A percentile compares a stretch with the other conserved stretches of the same genome.
phyloP scores from a whole-genome alignment of 2,888 invertebrate genomes.

The Cremastinae sp. region DNA sequence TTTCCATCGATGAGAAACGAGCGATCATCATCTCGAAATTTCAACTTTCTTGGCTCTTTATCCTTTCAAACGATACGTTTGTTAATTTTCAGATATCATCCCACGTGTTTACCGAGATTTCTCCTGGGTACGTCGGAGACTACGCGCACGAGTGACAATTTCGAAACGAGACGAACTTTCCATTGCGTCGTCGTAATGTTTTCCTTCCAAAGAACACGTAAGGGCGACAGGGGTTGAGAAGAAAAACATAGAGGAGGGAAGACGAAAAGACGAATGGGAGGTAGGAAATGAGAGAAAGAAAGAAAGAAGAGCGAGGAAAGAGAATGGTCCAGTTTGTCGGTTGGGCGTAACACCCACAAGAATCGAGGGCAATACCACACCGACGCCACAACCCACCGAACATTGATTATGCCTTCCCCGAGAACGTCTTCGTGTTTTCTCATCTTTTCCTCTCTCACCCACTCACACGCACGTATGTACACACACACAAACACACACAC shows the following conservation, averaged over 20 bases:
- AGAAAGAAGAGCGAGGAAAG: background rate
- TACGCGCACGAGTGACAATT: constrained; percentile 35
- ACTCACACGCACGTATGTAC: no score
- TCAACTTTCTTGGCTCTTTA: no score
- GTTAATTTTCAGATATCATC: background rate
- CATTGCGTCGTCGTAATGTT: constrained; percentile 33
- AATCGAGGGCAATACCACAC: constrained; percentile 42
- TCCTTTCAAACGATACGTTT: no score
- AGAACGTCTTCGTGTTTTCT: constrained; percentile 45
- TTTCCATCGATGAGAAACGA: no score
- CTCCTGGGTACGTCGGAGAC: background rate
- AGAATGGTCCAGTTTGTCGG: constrained; percentile 35
- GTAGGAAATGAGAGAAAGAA: constrained; percentile 2
- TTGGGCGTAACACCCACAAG: constrained; percentile 42
- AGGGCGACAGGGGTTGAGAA: no score
- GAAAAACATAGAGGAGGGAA: background rate
- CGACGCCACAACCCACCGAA: constrained; percentile 44
- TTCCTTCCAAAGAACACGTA: background rate
- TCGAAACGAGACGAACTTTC: constrained; percentile 19
- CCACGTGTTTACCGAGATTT: background rate
- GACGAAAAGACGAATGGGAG: background rate
- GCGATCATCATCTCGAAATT: no score
- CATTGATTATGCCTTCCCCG: constrained; percentile 58
- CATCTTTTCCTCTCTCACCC: constrained; percentile 16
- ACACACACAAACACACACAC: no score